phyloP scores from a whole-genome alignment of 2,113 vertebrate species.

The Rissa tridactyla region DNA sequence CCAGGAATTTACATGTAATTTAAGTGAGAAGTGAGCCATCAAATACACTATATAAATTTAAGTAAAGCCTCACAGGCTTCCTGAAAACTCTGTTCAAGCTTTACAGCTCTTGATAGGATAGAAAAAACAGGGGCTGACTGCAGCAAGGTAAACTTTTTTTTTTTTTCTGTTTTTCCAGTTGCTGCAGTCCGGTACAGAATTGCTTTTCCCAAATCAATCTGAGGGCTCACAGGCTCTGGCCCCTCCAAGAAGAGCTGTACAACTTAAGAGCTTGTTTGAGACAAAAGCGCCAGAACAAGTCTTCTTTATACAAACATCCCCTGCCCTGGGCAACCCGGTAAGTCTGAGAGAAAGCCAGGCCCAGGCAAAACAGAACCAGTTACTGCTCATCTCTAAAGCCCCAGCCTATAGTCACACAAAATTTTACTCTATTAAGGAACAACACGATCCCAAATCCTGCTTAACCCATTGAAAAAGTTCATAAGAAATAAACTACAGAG shows the following conservation, averaged over 20 bases:
- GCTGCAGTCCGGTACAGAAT: no score
- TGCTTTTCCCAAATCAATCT: background rate
- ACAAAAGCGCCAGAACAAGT: background rate
- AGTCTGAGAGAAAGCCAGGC: fast-evolving
- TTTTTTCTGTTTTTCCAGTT: no score
- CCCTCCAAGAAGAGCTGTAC: fast-evolving
- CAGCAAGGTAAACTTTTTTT: fast-evolving
- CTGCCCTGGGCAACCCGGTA: no score
- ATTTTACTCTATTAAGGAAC: fast-evolving
- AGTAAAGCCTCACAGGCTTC: background rate
- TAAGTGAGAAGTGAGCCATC: background rate
- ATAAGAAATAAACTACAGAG: fast-evolving
- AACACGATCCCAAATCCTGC: fast-evolving
- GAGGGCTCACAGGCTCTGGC: background rate
- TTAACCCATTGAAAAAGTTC: fast-evolving
- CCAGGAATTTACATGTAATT: fast-evolving
- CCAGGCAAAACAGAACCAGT: background rate
- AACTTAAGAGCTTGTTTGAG: no score
- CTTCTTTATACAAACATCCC: fast-evolving
- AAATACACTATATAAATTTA: fast-evolving
- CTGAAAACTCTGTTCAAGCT: background rate
- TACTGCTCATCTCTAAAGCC: background rate
- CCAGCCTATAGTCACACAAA: fast-evolving
- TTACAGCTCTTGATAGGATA: fast-evolving
- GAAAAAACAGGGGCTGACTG: fast-evolving